phyloP scores from a whole-genome alignment of 53 echinoderm and acorn worm genomes.

The Astropecten irregularis region DNA sequence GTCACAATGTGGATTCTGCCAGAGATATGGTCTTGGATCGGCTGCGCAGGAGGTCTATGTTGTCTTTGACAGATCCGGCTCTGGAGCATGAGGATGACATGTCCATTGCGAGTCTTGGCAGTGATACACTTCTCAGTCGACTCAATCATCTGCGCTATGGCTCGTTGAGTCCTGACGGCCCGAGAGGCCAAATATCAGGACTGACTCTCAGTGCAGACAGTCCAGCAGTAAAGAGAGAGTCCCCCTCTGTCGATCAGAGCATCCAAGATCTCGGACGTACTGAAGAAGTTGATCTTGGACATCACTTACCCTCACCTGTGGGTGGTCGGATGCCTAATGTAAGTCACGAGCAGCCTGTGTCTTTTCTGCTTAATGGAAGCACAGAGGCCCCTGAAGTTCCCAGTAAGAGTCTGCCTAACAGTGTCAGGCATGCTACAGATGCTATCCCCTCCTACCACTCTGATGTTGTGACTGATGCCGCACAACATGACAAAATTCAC shows the following conservation, averaged over 20 bases:
- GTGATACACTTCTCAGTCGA: conserved; percentile 2
- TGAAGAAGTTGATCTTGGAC: not conserved
- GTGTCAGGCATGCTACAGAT: not conserved
- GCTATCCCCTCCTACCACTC: not conserved
- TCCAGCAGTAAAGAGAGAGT: not conserved
- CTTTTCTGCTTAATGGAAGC: not conserved
- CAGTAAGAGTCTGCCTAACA: no score
- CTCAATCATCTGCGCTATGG: conserved; percentile 29
- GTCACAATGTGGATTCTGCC: conserved; percentile 30
- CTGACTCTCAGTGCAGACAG: not conserved
- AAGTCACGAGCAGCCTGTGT: not conserved
- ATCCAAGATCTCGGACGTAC: not conserved
- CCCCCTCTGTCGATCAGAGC: not conserved
- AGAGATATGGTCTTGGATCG: not conserved
- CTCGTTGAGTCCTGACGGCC: conserved; percentile 16
- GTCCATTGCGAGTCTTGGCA: not conserved
- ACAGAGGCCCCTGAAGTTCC: no score
- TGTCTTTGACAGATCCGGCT: not conserved
- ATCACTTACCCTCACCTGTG: not conserved
- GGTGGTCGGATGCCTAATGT: not conserved
- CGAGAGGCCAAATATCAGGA: not conserved
- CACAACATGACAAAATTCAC: not conserved
- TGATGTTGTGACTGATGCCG: not conserved
- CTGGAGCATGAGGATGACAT: not conserved
- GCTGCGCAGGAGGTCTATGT: not conserved